A percentile compares a stretch with the other conserved stretches of the same genome.
These are phyloP conservation scores for Molothrus ater DNA, from an alignment of 2,797 vertebrate genomes.

Conservation along the genomic window DNA sequence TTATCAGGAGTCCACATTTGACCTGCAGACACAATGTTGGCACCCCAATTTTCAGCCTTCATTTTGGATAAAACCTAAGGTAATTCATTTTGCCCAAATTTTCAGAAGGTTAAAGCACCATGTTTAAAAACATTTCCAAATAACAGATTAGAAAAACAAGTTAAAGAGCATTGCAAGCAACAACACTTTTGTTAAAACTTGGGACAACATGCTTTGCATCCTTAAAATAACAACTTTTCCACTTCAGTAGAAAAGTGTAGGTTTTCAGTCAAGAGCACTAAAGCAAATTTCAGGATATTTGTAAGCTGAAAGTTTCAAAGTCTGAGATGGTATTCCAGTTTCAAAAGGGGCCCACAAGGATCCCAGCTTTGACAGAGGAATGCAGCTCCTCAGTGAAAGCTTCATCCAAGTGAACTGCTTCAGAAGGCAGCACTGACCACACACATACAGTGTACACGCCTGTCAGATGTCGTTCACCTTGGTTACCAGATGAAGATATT, in stretches of 20 bases:
- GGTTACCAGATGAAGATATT: not conserved
- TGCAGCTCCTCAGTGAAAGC: not conserved
- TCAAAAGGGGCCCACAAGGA: not conserved
- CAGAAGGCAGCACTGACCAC: not conserved
- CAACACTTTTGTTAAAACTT: not conserved
- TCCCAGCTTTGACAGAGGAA: not conserved
- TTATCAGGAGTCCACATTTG: not conserved
- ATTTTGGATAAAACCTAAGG: not conserved
- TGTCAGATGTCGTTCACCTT: not conserved
- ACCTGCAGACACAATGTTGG: not conserved
- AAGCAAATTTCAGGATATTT: not conserved
- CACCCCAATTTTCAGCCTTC: not conserved
- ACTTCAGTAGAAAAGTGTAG: not conserved
- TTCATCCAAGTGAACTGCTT: not conserved
- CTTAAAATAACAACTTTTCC: not conserved
- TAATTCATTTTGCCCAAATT: not conserved
- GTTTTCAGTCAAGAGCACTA: not conserved
- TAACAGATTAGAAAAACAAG: not conserved
- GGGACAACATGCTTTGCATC: not conserved
- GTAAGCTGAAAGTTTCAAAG: not conserved
- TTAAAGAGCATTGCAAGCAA: not conserved
- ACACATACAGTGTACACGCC: rapidly evolving
- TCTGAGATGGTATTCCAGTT: not conserved
- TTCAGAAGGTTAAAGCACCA: not conserved
- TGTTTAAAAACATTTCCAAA: not conserved